Base-by-base conservation (phyloP, 2,113 vertebrate species). In the Heliornis fulica region DNA sequence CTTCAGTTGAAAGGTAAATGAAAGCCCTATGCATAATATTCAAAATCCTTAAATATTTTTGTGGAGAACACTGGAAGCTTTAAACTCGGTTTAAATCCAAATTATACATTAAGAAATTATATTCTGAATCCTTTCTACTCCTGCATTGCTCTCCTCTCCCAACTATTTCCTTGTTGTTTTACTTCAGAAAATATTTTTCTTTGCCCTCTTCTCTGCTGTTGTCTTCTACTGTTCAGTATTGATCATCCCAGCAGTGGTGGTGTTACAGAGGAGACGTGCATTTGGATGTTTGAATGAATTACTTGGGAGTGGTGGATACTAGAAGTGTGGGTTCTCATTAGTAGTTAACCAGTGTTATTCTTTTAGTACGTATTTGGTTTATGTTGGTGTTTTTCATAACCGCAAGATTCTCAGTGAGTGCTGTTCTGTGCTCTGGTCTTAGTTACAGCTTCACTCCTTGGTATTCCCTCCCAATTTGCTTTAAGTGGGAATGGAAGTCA, bases 401-500 rank as follows among this genome's bases (percentile, higher is more conserved):
- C 25, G 1, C 34, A 25, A 60, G 81, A 36, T 64, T 71, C 41
- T 70, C 11, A 41, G 43, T 54, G 54, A 34, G 40, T 50, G 4
- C 1, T 63, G 12, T 84, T 87, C 87, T 80, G 31, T 57, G 41
- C 7, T 88, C 56, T 79, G 26, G 6, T 85, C 66, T 89, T 94
- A 51, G 83, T 45, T 64, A 57, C 34, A 87, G 31, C 46, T 94
- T 94, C 65, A 61, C 28, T 94, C 90, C 91, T 92, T 64, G 70
- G 36, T 78, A 46, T 95, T 95, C 34, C 77, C 32, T 93, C 82
- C 70, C 87, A 83, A 31, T 87, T 50, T 84, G 45, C 96, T 83
- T 87, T 69, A 96, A 90, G 74, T 79, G 38, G 43, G 79, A 87
- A 65, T 29, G 87, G 87, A 95, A 96, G 63, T 68, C 65, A 87